A percentile compares a stretch with the other conserved stretches of the same genome.
Conservation (phyloP, 2,888 invertebrate species). For the Suillia variegata region DNA sequence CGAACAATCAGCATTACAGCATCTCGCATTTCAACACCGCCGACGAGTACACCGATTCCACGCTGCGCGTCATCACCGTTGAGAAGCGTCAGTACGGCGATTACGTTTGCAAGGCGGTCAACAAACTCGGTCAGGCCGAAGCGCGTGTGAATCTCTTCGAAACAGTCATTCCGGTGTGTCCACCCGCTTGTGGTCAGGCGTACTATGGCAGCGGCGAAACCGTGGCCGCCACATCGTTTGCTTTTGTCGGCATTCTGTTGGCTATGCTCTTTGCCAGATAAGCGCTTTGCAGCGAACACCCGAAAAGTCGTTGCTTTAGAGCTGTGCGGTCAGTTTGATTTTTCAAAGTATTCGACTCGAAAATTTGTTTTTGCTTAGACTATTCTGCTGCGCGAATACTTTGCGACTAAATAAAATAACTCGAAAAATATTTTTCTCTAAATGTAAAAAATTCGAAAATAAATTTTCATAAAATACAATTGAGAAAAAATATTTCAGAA, state of each 20-base stretch:
- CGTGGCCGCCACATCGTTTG: constrained; percentile 60
- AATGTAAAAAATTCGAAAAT: no score
- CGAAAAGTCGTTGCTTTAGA: constrained; percentile 5
- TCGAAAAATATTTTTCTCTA: no score
- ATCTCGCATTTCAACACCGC: constrained; percentile 91
- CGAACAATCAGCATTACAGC: constrained; percentile 90
- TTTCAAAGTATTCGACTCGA: no score
- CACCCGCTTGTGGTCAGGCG: constrained; percentile 78
- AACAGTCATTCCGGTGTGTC: constrained; percentile 89
- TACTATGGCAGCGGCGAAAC: constrained; percentile 55
- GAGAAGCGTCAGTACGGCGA: constrained; percentile 88
- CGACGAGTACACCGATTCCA: constrained; percentile 91
- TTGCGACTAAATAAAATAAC: no score
- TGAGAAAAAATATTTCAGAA: no score
- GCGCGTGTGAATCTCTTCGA: constrained; percentile 83
- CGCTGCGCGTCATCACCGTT: constrained; percentile 84
- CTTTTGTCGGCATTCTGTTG: constrained; percentile 63
- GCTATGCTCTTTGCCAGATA: constrained; percentile 61
- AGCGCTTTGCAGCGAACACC: constrained; percentile 32
- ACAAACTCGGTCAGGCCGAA: constrained; percentile 84
- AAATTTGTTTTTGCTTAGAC: no score
- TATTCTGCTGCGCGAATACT: no score
- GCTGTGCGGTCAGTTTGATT: no score
- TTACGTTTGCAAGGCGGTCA: constrained; percentile 86
- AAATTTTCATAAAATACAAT: no score